These are phyloP conservation scores for zebrafish (Danio rerio) DNA, from an alignment of 2,113 vertebrate species.

Conservation along the genomic window GRCz12tu NC_133195.1:46522001-46522500, in stretches of 20 bases:
- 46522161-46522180: too few species aligned
- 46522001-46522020: background rate
- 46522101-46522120: too few species aligned
- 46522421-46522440: background rate
- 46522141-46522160: too few species aligned
- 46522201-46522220: too few species aligned
- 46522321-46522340: background rate
- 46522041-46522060: too few species aligned
- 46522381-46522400: background rate
- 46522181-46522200: too few species aligned
- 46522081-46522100: too few species aligned
- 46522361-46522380: background rate
- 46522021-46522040: background rate
- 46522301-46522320: background rate
- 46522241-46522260: too few species aligned
- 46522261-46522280: too few species aligned
- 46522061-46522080: too few species aligned
- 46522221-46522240: too few species aligned
- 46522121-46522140: too few species aligned
- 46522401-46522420: background rate
- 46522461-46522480: slow-evolving; percentile 44
- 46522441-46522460: slow-evolving; percentile 5
- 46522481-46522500: slow-evolving; percentile 49
- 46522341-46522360: background rate
- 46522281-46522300: background rate